A percentile compares a stretch with the other conserved stretches of the same genome.
Evolutionary conservation across 2,797 vertebrate species (phyloP).

Genomic region (Centroberyx gerrardi): DNA sequence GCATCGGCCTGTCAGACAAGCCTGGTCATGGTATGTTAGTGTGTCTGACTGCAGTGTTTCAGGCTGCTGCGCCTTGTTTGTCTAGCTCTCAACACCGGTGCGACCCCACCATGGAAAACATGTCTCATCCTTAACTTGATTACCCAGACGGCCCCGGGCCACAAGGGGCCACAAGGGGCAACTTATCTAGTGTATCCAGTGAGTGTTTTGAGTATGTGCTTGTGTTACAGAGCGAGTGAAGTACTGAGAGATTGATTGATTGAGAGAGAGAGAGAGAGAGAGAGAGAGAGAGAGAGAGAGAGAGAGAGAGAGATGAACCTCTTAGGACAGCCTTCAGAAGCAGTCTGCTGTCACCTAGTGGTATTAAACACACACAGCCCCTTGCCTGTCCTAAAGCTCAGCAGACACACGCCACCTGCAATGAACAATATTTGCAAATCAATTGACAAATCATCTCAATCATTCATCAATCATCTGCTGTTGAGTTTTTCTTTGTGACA

Average conservation of each 20-base stretch:
- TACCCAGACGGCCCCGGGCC: neutral
- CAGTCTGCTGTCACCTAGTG: conserved; percentile 55
- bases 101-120: neutral
- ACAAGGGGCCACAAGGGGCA: too few relatives aligned
- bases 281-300: neutral
- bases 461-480: neutral
- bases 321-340: neutral
- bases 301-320: neutral
- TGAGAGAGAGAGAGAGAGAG: too few relatives aligned
- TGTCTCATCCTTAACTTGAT: neutral
- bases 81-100: neutral
- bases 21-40: neutral
- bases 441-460: neutral
- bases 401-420: neutral
- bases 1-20: neutral
- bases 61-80: neutral
- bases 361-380: neutral
- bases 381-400: too few relatives aligned
- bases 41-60: conserved; percentile 2
- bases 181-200: too few relatives aligned
- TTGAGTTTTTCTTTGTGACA: neutral
- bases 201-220: too few relatives aligned
- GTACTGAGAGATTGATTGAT: neutral
- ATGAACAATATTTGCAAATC: neutral
- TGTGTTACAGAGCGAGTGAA: too few relatives aligned